Evolutionary conservation across 2,797 vertebrate species (phyloP).

Genomic region (Nannoperca australis): DNA sequence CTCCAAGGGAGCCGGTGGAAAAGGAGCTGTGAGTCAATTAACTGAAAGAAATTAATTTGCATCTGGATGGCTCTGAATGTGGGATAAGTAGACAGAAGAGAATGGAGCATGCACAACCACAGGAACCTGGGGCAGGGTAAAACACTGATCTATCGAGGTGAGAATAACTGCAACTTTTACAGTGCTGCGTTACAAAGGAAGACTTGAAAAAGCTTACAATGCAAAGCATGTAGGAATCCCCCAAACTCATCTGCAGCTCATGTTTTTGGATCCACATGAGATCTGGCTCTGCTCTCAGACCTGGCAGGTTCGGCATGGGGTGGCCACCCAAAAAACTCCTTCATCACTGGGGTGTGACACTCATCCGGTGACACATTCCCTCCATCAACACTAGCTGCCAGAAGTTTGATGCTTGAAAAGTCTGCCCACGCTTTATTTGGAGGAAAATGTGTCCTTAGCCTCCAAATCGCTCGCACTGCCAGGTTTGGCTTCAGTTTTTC

Average conservation of each 20-base stretch:
- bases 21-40: conserved; percentile 71
- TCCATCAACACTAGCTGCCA: conserved; percentile 53
- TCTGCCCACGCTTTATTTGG: conserved; percentile 48
- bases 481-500: conserved; percentile 74
- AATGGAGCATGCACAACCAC: neutral
- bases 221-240: conserved; percentile 19
- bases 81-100: conserved; percentile 35
- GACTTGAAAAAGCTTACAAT: conserved; percentile 16
- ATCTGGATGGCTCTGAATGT: conserved; percentile 45
- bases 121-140: neutral
- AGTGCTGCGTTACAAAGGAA: conserved; percentile 5
- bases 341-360: conserved; percentile 32
- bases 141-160: neutral
- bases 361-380: conserved; percentile 54
- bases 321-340: conserved; percentile 22
- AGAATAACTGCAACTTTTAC: neutral
- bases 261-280: neutral
- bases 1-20: conserved; percentile 55
- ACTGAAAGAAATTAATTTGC: conserved; percentile 61
- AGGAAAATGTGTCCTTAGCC: conserved; percentile 57
- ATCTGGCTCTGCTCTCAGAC: conserved; percentile 20
- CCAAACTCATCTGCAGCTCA: conserved; percentile 28
- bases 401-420: conserved; percentile 49
- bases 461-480: conserved; percentile 56
- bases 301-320: conserved; percentile 19